Evolutionary conservation across 2,888 invertebrate genomes (phyloP), one percentile per base, ranked within the genome.

Genomic region (Busseola fusca): DNA sequence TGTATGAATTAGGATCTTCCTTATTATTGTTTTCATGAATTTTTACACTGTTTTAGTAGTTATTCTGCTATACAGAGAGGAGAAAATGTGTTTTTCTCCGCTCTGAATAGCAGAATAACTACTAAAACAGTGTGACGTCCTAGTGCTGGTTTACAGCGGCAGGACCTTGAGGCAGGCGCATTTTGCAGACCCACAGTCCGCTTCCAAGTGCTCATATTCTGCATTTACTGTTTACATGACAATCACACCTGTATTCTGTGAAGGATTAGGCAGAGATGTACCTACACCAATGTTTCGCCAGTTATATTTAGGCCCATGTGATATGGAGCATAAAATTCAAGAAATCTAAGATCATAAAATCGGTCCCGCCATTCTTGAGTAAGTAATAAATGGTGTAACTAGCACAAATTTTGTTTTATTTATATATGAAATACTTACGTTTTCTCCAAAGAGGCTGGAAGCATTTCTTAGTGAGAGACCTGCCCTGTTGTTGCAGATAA

Each of bases 401-500:
- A 34, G 34, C 34, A 34, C 34, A 34, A 34, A 34, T 45, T 45
- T n/a, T 48, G 9, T 48, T 48, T 48, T 48, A 48, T 48, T 7
- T 9, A 0, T 21, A 16, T 45, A 27, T 4, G 0, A n/a, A 52
- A 63, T 34, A 56, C 92, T 91, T 84, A 91, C 93, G 73, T 84
- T 76, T 34, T 89, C 87, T 21, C 85, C 86, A 78, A 93, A 93
- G n/a, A 93, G 73, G 73, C 89, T 88, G 0, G 84, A 83, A 48
- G 87, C 85, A 69, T 87, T 88, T n/a, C 84, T 87, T 1, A 84
- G 57, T 0, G 87, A 77, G 0, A 86, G 62, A 1, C 86, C 84
- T 18, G 96, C 92, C 82, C 95, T 95, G 62, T 92, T 95, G 87
- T 96, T 96, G 89, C 97, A 97, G 60, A 97, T 95, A 60, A 97